Conservation (phyloP, 1,140 invertebrate genomes). For the Lasioglossum albipes region DNA sequence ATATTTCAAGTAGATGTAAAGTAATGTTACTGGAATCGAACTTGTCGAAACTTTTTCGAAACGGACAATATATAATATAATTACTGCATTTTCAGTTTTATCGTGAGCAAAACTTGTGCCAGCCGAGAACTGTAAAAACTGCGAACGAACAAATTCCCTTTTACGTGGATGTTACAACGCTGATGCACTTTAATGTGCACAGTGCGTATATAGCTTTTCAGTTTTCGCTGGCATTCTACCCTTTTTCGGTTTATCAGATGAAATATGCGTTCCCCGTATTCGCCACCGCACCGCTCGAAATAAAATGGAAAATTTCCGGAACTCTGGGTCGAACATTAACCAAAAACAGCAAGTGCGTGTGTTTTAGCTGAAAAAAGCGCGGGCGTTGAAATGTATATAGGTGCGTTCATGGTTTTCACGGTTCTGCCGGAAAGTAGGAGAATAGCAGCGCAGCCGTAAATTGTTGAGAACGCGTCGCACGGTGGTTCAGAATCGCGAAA, state of each 20-base stretch:
- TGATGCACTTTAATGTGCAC: background rate
- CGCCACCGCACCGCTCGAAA: background rate
- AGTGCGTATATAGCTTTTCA: background rate
- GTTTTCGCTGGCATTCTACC: too few relatives aligned
- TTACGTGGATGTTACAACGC: background rate
- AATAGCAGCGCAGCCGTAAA: background rate
- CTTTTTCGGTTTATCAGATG: background rate
- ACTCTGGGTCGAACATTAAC: background rate
- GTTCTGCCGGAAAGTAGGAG: background rate
- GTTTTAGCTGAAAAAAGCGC: background rate
- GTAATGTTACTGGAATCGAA: too few relatives aligned
- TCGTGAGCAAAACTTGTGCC: too few relatives aligned
- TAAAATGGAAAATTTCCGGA: conserved; percentile 7
- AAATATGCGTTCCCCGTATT: background rate
- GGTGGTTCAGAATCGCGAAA: too few relatives aligned
- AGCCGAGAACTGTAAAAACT: too few relatives aligned
- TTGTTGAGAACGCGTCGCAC: too few relatives aligned
- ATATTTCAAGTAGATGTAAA: too few relatives aligned
- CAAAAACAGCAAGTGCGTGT: background rate
- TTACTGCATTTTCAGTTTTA: too few relatives aligned
- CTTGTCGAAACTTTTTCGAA: too few relatives aligned
- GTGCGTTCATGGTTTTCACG: background rate
- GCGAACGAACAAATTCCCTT: background rate
- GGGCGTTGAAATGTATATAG: background rate
- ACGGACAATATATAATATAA: too few relatives aligned